Base-by-base conservation (phyloP, 2,113 vertebrate genomes). In the Chascanopsetta lugubris region DNA sequence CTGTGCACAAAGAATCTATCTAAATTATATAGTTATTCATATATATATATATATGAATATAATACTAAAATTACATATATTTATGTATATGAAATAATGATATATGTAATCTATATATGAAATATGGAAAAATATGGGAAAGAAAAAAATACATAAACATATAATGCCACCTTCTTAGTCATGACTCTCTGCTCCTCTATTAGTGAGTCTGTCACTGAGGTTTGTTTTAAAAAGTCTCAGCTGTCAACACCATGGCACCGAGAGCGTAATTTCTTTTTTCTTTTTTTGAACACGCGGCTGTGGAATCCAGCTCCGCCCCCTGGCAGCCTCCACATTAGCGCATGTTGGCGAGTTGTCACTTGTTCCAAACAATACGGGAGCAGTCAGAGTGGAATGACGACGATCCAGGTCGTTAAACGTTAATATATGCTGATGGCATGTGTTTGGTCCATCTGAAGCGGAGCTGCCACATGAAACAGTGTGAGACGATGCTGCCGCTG, bases 311-410 rank as follows among this genome's bases (percentile, higher is more conserved):
- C 81, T 72, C 85, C 61, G 17, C 72, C 63, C 72, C 63, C 70
- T 69, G 80, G 75, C 85, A 85, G 54, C 69, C 43, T 78, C 74
- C 55, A 42, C 50, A 74, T 76, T 72, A 48, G 69, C 17, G 48
- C 74, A 55, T 57, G 49, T 82, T 61, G 56, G 77, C 87, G 75
- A 80, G 87, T 85, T 69, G 73, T 89, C 85, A 78, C 88, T 89
- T 82, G 86, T 85, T 87, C 77, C 80, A 86, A 82, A 89, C 83
- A 87, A 87, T 84, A 72, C 61, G 57, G 69, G 53, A 72, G 80
- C 60, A 76, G 68, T 62, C 51, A n/a, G n/a, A n/a, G n/a, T 79
- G 87, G 88, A 84, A 90, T 88, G 83, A 65, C 48, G 25, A 40
- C 54, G 38, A 58, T 47, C 49, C 70, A 66, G 78, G 57, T 74